Evolutionary conservation across 2,113 vertebrate genomes (phyloP).

Genomic region (Leptosomus discolor): DNA sequence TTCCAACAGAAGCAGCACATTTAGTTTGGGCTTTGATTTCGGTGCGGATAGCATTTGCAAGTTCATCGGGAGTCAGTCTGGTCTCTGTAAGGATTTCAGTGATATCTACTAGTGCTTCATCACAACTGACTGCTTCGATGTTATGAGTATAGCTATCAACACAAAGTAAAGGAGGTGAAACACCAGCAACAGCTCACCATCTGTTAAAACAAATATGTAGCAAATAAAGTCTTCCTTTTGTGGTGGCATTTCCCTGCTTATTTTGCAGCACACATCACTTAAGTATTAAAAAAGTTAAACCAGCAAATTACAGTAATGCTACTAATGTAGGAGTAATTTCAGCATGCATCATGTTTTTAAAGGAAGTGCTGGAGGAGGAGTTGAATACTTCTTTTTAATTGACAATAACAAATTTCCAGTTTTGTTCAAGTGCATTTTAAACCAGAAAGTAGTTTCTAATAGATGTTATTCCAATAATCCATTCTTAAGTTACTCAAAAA

Average conservation of each 20-base stretch:
- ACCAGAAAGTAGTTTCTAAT: background rate
- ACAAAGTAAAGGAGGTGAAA: conserved; percentile 68
- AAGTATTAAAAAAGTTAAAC: background rate
- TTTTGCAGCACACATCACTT: background rate
- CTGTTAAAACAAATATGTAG: conserved; percentile 24
- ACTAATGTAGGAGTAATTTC: background rate
- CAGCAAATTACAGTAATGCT: background rate
- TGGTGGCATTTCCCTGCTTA: background rate
- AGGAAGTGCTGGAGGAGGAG: background rate
- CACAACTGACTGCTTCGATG: conserved; percentile 97
- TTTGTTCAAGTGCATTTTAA: background rate
- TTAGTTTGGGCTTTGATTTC: conserved; percentile 91
- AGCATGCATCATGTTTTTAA: background rate
- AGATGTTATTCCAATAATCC: background rate
- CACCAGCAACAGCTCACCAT: conserved; percentile 38
- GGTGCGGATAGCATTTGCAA: conserved; percentile 84
- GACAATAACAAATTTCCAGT: background rate
- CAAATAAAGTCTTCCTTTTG: conserved; percentile 43
- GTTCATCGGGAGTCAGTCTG: conserved; percentile 82
- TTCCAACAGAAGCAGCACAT: conserved; percentile 93
- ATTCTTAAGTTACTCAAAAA: background rate
- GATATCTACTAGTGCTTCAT: conserved; percentile 92
- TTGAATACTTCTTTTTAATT: background rate
- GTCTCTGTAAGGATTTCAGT: conserved; percentile 87
- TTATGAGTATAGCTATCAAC: conserved; percentile 89